Evolutionary conservation across 2,888 invertebrate genomes (phyloP), one percentile per base, ranked within the genome.

Genomic region (Portevinia maculata): DNA sequence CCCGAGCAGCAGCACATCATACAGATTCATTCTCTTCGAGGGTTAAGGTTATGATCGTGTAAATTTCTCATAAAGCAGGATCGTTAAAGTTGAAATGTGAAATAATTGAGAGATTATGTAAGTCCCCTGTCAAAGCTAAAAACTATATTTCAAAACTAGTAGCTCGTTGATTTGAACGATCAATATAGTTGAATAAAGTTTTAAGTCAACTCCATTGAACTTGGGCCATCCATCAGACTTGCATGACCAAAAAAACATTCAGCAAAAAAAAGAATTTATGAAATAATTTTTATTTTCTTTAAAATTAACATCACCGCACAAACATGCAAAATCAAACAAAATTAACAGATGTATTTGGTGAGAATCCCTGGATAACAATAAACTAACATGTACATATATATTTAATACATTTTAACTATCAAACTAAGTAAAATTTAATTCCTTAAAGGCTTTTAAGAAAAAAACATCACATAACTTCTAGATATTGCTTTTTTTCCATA

Each of bases 281-380:
- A n/a, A 50, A 28, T 50, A 19, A 37, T 37, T 37, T 60, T 50
- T 50, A 13, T 5, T 39, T 17, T 13, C 21, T 39, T 48, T 32
- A 8, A 53, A 15, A 0, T 30, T 60, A 60, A 41, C 52, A 34
- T 53, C 28, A 73, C 71, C 44, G 9, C 44, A 60, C 39, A n/a
- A 13, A 41, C 17, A 19, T 50, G 46, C 15, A 52, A 21, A 39
- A 32, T 41, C 6, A 6, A 9, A 34, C 24, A 52, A 30, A 21
- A 34, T 17, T 62, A 3, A 34, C 34, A 55, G 17, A 15, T 64
- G 15, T 64, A 64, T 74, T 74, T 74, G 73, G 73, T 64, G 64
- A 64, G 11, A 57, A 37, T 64, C 57, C 73, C 73, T 64, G 73
- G 74, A 73, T 74, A 19, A 50, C 19, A 57, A 62, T 2, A 57